Evolutionary conservation across 2,797 vertebrate genomes (phyloP), one percentile per base, ranked within the genome.

Genomic region (Phalloptychus januarius): DNA sequence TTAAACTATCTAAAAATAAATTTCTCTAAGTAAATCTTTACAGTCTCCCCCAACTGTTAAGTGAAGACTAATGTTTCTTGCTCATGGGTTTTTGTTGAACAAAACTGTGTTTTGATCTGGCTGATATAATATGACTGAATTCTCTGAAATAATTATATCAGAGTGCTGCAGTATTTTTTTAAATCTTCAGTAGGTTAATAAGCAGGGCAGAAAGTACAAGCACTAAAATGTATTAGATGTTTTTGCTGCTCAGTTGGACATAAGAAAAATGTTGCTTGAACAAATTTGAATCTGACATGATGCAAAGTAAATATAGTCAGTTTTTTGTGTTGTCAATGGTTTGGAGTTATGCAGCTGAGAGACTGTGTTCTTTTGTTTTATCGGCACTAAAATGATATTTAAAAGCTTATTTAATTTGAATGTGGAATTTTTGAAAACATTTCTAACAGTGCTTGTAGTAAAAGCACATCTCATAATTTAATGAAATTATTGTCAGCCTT

Each of bases 111-210:
- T 20, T 2, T 25, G 20, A 67, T 40, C 36, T 40, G 20, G 36
- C 36, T 25, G 1, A 67, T 67, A 67, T 23, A 25, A 40, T 38
- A 67, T 40, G 4, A 40, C 63, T 25, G 36, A 25, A 67, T 36
- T 40, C 20, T 67, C 63, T 65, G 61, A 40, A 67, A 67, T 40
- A 67, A 67, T 67, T 67, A 67, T 40, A 20, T 67, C 63, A 25
- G 36, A 67, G 36, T 67, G 33, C 63, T 40, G 20, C 18, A 40
- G 18, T 3, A 67, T 52, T 13, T 50, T 23, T 5, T 1, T 0
- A 23, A 65, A 65, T 20, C 61, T 36, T 10, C 36, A 40, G 63
- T 40, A 67, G 36, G 20, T 40, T 25, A 40, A 67, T 36, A 67
- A 40, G 63, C 36, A 67, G 20, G 10, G 63, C 33, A 67, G 63